These are phyloP conservation scores for Hydropsyche tenuis DNA, from an alignment of 1,140 invertebrate genomes.

Conservation along the genomic window DNA sequence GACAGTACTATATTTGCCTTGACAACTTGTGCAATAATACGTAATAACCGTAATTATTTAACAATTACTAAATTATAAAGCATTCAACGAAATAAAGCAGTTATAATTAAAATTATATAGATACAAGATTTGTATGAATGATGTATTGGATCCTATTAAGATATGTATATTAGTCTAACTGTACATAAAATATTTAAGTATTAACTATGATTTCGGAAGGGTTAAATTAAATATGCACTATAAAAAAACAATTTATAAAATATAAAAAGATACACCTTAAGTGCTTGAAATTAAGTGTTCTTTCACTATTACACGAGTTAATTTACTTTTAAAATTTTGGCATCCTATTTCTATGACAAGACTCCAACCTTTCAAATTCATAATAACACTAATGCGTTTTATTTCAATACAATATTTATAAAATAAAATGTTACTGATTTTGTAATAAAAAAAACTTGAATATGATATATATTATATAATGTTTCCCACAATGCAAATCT, in stretches of 20 bases:
- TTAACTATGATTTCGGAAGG: background rate
- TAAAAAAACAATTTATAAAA: no score
- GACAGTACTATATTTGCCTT: conserved; percentile 39
- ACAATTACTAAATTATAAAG: conserved; percentile 40
- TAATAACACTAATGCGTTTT: background rate
- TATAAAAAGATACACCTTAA: no score
- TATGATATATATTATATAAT: no score
- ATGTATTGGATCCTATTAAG: conserved; percentile 30
- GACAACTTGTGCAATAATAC: conserved; percentile 47
- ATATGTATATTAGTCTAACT: conserved; percentile 32
- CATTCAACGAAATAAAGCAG: background rate
- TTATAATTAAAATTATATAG: background rate
- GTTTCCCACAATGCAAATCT: no score
- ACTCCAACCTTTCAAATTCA: conserved; percentile 4
- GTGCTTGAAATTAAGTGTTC: no score
- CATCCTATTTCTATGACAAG: conserved; percentile 12
- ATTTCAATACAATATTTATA: background rate
- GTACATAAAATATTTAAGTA: background rate
- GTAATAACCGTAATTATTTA: conserved; percentile 42
- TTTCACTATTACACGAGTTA: no score
- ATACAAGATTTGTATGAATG: background rate
- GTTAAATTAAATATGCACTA: no score
- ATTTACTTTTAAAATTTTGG: no score
- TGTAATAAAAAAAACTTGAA: no score
- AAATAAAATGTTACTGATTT: no score